These are phyloP conservation scores for Centroberyx gerrardi DNA, from an alignment of 2,797 vertebrate species.

Conservation along the genomic window DNA sequence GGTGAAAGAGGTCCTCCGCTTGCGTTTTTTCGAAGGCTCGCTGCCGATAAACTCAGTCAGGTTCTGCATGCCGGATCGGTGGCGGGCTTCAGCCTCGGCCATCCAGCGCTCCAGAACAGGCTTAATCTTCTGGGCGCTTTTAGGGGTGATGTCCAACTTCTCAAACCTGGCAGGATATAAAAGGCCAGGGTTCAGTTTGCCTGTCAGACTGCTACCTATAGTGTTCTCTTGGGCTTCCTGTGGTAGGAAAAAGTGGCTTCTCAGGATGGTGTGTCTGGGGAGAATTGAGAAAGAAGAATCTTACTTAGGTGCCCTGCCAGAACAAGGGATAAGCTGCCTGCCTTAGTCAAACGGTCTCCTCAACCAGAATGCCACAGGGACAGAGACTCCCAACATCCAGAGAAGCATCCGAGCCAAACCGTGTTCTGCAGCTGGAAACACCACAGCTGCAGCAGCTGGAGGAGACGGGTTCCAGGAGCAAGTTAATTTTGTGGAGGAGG, in stretches of 20 bases:
- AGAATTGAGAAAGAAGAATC: slow-evolving; percentile 99
- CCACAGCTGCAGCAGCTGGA: slow-evolving; percentile 69
- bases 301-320: slow-evolving; percentile 99
- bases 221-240: slow-evolving; percentile 99
- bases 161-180: slow-evolving; percentile 99
- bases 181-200: slow-evolving; percentile 99
- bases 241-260: slow-evolving; percentile 99
- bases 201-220: slow-evolving; percentile 99
- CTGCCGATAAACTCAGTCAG: slow-evolving; percentile 99
- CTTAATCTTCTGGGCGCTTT: slow-evolving; percentile 99
- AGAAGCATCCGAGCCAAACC: slow-evolving; percentile 62
- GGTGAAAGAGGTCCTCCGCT: slow-evolving; percentile 99
- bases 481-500: slow-evolving; percentile 55
- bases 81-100: slow-evolving; percentile 99
- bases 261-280: slow-evolving; percentile 99
- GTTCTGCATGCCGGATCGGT: slow-evolving; percentile 99
- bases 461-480: slow-evolving; percentile 41
- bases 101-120: slow-evolving; percentile 99
- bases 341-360: slow-evolving; percentile 86
- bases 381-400: slow-evolving; percentile 77
- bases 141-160: slow-evolving; percentile 99
- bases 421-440: slow-evolving; percentile 59
- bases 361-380: slow-evolving; percentile 83
- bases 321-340: slow-evolving; percentile 95
- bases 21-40: slow-evolving; percentile 99